phyloP scores from a whole-genome alignment of 2,797 vertebrate genomes.

The Synaphobranchus kaupii region DNA sequence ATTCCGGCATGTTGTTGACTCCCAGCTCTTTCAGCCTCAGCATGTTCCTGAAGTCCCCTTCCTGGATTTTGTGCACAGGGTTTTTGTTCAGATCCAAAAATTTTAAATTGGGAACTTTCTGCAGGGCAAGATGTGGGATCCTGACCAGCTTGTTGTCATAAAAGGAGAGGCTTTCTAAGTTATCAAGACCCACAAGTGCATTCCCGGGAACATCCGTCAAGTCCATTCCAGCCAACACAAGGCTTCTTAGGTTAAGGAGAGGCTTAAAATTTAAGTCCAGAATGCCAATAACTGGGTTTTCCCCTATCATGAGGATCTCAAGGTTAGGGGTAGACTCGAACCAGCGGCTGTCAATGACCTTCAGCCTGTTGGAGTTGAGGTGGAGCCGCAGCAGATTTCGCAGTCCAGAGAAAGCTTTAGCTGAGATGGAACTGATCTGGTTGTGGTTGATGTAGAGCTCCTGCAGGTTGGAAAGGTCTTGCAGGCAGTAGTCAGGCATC shows the following conservation, averaged over 20 bases:
- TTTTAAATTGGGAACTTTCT: slow-evolving; percentile 93
- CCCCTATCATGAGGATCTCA: slow-evolving; percentile 98
- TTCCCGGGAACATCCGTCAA: slow-evolving; percentile 91
- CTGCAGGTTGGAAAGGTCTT: slow-evolving; percentile 89
- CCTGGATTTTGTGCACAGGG: slow-evolving; percentile 90
- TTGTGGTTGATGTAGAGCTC: slow-evolving; percentile 98
- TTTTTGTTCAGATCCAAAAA: slow-evolving; percentile 98
- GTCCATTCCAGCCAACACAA: slow-evolving; percentile 95
- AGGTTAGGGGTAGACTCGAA: slow-evolving; percentile 93
- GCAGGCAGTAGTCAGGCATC: slow-evolving; percentile 91
- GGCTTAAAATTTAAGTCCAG: slow-evolving; percentile 94
- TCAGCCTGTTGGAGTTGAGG: slow-evolving; percentile 92
- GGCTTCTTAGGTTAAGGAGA: slow-evolving; percentile 85
- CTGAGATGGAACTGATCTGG: slow-evolving; percentile 88
- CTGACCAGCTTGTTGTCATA: slow-evolving; percentile 90
- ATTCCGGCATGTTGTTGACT: slow-evolving; percentile 94
- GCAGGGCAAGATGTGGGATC: slow-evolving; percentile 89
- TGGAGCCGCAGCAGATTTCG: slow-evolving; percentile 90
- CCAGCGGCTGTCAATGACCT: slow-evolving; percentile 89
- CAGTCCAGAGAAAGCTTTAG: slow-evolving; percentile 90
- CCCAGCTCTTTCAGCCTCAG: slow-evolving; percentile 91
- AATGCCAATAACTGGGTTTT: slow-evolving; percentile 93
- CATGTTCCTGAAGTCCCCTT: slow-evolving; percentile 96
- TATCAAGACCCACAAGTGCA: slow-evolving; percentile 91
- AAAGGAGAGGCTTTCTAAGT: slow-evolving; percentile 93